phyloP scores from a whole-genome alignment of 2,888 invertebrate genomes.

The Atrina japonica region DNA sequence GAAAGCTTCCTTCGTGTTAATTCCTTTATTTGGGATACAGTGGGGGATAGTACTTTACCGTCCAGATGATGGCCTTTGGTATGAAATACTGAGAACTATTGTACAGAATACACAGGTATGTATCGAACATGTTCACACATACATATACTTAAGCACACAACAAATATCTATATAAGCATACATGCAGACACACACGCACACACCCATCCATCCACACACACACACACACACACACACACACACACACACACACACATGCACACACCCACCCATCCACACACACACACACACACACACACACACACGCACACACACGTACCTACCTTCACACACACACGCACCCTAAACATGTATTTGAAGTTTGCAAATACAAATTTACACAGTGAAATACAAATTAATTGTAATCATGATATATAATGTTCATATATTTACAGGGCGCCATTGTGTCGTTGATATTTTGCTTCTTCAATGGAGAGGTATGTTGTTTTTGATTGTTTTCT shows the following conservation, averaged over 20 bases:
- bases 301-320: not conserved
- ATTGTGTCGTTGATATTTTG: constrained; percentile 69
- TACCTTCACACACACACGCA: not conserved
- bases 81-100: constrained; percentile 70
- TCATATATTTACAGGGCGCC: constrained; percentile 58
- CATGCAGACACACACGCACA: not conserved
- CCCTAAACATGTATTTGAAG: not conserved
- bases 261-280: no score
- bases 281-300: not conserved
- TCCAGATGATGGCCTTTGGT: constrained; percentile 61
- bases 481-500: no score
- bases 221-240: no score
- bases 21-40: constrained; percentile 78
- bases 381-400: no score
- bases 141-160: no score
- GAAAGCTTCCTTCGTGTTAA: constrained; percentile 76
- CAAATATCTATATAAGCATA: no score
- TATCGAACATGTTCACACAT: not conserved
- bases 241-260: no score
- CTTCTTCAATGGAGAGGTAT: constrained; percentile 71
- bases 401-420: no score
- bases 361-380: no score
- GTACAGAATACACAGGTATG: constrained; percentile 76
- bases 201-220: no score
- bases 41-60: constrained; percentile 77